Base-by-base conservation (phyloP, 2,113 vertebrate species). In the Conger conger region DNA sequence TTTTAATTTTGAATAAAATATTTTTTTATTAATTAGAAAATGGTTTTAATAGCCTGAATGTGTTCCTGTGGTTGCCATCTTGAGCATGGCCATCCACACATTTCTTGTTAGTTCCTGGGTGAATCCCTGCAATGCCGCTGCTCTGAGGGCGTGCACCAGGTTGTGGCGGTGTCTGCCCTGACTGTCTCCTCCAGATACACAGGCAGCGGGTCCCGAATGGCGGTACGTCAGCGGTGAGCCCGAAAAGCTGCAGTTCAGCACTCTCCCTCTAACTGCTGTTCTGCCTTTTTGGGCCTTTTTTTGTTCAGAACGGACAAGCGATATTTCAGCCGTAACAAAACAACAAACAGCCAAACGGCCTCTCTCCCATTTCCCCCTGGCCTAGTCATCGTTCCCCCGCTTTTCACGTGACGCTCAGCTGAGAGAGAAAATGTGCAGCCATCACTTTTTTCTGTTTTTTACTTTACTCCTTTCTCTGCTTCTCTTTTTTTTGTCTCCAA, bases 341-440 rank as follows among this genome's bases (percentile, higher is more conserved):
- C 42, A 50, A 36, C 27, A 68, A 38, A 82, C 33, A 33, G 68
- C 45, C 45, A 50, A 42, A 50, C 54, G 54, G 37, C 84, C 36
- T 6, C n/a, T 33, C 53, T 30, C 68, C 17, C 45, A 1, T 76
- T 85, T 83, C 82, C 82, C 80, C n/a, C 80, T 8, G 54, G 86
- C 79, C 79, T 80, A 42, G 78, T 84, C 16, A 57, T 82, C 76
- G 87, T 83, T 63, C 82, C 84, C 82, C 38, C 80, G 23, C 53
- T 40, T 68, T 86, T 84, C 88, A 83, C 83, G 81, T 82, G 87
- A 89, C 13, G 35, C 33, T 83, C 81, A 57, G 88, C 81, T 90
- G 91, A 91, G 85, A 76, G 84, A 87, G 84, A 87, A 83, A 91
- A 90, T 87, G 81, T 89, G 86, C 85, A 82, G 84, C 86, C 18